These are phyloP conservation scores for Hippolais icterina DNA, from an alignment of 2,113 vertebrate genomes.

Conservation along the genomic window DNA sequence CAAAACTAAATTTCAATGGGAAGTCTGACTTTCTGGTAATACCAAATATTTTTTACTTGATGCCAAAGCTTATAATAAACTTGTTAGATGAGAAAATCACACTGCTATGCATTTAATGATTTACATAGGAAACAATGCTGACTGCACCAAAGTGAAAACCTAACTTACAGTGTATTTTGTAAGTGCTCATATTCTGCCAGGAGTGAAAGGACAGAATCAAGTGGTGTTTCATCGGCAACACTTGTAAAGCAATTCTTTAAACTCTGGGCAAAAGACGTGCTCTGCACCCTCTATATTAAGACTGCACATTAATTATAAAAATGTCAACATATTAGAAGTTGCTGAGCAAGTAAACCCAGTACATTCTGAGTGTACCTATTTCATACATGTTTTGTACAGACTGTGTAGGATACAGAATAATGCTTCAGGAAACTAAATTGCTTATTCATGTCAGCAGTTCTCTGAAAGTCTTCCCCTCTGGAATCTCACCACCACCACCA, in stretches of 20 bases:
- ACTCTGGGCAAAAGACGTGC: background rate
- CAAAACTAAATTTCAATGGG: background rate
- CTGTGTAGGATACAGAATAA: background rate
- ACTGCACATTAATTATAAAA: background rate
- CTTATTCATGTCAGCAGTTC: background rate
- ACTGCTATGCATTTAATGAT: background rate
- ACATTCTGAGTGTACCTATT: background rate
- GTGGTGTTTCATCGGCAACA: background rate
- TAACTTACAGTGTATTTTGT: background rate
- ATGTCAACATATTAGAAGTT: background rate
- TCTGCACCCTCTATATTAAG: background rate
- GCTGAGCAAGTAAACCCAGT: background rate
- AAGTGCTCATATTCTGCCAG: background rate
- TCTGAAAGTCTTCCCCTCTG: background rate
- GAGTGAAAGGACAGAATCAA: background rate
- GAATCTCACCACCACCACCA: background rate
- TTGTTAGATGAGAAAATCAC: background rate
- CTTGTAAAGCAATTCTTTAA: background rate
- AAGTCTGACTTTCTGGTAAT: background rate
- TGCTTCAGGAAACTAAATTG: background rate
- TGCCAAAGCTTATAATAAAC: background rate
- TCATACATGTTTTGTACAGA: background rate
- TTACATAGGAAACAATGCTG: background rate
- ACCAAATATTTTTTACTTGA: background rate
- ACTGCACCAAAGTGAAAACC: background rate